Base-by-base conservation (phyloP, 2,113 vertebrate species). In the Promerops cafer region DNA sequence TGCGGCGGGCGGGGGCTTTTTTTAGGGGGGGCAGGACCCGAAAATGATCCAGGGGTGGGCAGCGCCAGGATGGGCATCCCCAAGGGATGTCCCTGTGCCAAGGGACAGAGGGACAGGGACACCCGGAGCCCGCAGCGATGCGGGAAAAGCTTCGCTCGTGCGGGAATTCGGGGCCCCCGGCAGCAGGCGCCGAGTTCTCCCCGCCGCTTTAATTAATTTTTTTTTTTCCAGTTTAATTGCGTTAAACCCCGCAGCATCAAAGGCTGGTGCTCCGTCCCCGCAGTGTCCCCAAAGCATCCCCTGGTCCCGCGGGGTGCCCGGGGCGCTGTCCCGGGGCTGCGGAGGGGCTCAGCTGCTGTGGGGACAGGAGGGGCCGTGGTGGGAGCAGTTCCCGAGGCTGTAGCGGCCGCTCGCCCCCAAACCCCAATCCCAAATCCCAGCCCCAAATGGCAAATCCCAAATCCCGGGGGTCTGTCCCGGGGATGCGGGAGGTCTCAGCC, bases 11-110 rank as follows among this genome's bases (percentile, higher is more conserved):
- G 14, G 19, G 28, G 3, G 31, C 2, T 22, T 18, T 50, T 49
- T 40, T 13, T 9, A 3, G 7, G 13, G 9, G 3, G 6, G 7
- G 3, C 14, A 17, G 31, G 20, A 40, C 1, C 37, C 16, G 24
- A 44, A 66, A 80, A 44, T 21, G 33, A 1, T 14, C 11, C 26
- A n/a, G n/a, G n/a, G n/a, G n/a, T 2, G 64, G 42, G 78, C 42
- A 39, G n/a, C 8, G 42, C 27, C 49, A 11, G 49, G 60, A 1
- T 35, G 40, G 27, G 35, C 37, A 83, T 8, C 60, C 23, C 27
- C 53, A n/a, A n/a, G 8, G n/a, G 2, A n/a, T n/a, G n/a, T 52
- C 8, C 26, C 57, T 18, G 10, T 10, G 16, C 45, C 35, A 1
- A 16, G 57, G 45, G 45, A 33, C 57, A 47, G n/a, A 5, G 35